phyloP scores from a whole-genome alignment of 2,797 vertebrate species.

The Gambelia wislizenii region DNA sequence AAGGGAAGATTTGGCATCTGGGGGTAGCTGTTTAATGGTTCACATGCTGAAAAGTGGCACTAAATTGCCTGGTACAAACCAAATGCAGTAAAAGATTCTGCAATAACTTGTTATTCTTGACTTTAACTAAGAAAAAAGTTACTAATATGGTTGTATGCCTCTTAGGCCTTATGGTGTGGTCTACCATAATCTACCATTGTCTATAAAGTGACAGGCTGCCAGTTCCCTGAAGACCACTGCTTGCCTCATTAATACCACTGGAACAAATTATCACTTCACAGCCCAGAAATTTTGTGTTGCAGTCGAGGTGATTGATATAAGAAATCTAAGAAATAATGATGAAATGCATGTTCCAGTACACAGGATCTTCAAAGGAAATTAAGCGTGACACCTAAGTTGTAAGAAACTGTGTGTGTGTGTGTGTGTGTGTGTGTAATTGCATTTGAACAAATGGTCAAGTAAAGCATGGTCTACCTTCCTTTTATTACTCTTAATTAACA shows the following conservation, averaged over 20 bases:
- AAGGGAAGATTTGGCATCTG: neutral
- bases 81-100: slow-evolving; percentile 40
- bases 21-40: neutral
- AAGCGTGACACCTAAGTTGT: slow-evolving; percentile 78
- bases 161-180: slow-evolving; percentile 48
- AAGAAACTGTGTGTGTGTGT: slow-evolving; percentile 66
- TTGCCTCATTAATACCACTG: slow-evolving; percentile 84
- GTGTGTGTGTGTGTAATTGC: slow-evolving; percentile 44
- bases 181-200: slow-evolving; percentile 75
- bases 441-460: slow-evolving; percentile 76
- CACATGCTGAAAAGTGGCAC: neutral
- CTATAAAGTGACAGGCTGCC: slow-evolving; percentile 77
- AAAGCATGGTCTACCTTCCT: slow-evolving; percentile 63
- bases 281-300: slow-evolving; percentile 82
- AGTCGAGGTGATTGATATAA: slow-evolving; percentile 85
- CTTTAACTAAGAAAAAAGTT: slow-evolving; percentile 39
- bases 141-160: slow-evolving; percentile 50
- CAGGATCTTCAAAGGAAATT: slow-evolving; percentile 84
- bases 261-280: slow-evolving; percentile 87
- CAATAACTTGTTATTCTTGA: slow-evolving; percentile 35
- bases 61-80: neutral
- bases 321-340: slow-evolving; percentile 85
- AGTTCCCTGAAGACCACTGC: slow-evolving; percentile 80
- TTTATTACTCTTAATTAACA: slow-evolving; percentile 66
- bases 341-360: slow-evolving; percentile 82